phyloP scores from a whole-genome alignment of 2,797 vertebrate genomes.

The Sciaenops ocellatus region DNA sequence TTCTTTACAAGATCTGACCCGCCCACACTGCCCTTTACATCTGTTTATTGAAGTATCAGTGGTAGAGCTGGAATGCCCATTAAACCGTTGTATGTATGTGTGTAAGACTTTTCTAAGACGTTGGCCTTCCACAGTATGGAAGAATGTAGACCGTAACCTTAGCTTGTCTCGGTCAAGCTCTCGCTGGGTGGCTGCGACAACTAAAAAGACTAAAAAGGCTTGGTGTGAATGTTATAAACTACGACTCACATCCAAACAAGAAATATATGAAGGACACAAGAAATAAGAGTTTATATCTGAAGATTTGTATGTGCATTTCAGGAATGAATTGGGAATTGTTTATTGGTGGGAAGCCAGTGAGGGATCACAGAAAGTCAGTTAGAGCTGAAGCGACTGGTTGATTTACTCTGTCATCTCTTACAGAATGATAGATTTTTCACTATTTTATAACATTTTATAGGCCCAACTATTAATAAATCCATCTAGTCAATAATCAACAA shows the following conservation, averaged over 20 bases:
- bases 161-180: conserved; percentile 37
- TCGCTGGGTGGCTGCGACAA: conserved; percentile 6
- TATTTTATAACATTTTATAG: too few species aligned
- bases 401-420: too few species aligned
- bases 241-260: not conserved
- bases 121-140: conserved; percentile 15
- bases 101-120: conserved; percentile 20
- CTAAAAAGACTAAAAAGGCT: conserved; percentile 5
- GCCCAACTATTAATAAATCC: too few species aligned
- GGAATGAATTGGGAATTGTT: not conserved
- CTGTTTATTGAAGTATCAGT: conserved; percentile 49
- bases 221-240: conserved; percentile 7
- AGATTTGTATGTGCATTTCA: not conserved
- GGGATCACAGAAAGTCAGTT: not conserved
- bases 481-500: not conserved
- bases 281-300: not conserved
- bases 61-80: conserved; percentile 66
- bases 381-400: too few species aligned
- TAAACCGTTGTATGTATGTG: conserved; percentile 46
- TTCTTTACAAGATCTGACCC: conserved; percentile 48
- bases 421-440: too few species aligned
- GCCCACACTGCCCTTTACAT: conserved; percentile 41
- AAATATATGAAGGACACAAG: not conserved
- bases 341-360: not conserved
- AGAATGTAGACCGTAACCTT: conserved; percentile 41